Evolutionary conservation across 2,113 vertebrate species (phyloP).

Genomic region (Burhinus oedicnemus): DNA sequence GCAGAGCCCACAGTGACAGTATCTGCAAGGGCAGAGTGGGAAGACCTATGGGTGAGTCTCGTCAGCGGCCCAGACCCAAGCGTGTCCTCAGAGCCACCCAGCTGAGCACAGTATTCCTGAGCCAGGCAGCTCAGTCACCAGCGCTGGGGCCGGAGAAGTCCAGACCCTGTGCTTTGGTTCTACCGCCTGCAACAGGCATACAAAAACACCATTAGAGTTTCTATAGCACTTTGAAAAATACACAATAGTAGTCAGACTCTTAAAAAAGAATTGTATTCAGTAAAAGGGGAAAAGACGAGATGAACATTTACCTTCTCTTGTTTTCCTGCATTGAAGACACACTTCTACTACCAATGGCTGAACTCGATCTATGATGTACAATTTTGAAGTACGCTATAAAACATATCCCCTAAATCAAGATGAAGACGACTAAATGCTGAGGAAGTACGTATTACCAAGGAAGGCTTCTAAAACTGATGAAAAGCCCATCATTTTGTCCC

Average conservation of each 20-base stretch:
- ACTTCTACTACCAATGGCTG: neutral
- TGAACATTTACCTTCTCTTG: neutral
- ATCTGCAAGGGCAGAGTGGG: neutral
- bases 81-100: rapidly evolving
- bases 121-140: neutral
- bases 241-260: neutral
- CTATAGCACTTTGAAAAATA: neutral
- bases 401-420: neutral
- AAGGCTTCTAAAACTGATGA: neutral
- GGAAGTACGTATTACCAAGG: neutral
- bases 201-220: neutral
- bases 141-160: neutral
- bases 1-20: neutral
- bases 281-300: neutral
- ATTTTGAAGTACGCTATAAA: neutral
- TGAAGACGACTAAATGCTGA: neutral
- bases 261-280: neutral
- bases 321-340: neutral
- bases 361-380: neutral
- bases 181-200: neutral
- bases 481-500: neutral
- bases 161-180: neutral
- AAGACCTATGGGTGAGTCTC: neutral
- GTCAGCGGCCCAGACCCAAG: neutral
- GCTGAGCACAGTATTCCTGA: neutral